Evolutionary conservation across 2,797 vertebrate genomes (phyloP).

Genomic region (Hippopotamyrus pictus): DNA sequence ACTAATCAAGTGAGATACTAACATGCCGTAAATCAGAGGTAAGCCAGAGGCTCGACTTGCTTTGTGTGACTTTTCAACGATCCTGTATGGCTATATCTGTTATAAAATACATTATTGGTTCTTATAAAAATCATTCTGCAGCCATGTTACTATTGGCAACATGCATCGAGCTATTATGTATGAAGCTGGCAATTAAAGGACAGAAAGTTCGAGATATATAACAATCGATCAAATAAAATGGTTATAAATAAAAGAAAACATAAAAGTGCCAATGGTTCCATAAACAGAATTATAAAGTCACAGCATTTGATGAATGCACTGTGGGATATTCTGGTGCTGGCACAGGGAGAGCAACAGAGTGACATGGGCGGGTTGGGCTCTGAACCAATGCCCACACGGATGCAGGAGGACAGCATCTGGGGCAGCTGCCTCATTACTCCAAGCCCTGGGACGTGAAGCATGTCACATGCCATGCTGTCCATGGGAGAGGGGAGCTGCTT

Average conservation of each 20-base stretch:
- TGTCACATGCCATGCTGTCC: neutral
- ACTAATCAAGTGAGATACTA: slow-evolving; percentile 9
- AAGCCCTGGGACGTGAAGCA: neutral
- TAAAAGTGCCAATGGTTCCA: neutral
- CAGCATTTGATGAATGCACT: neutral
- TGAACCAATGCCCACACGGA: neutral
- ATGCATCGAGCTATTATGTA: neutral
- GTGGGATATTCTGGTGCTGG: neutral
- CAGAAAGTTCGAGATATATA: neutral
- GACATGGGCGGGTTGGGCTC: neutral
- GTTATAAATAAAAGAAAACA: neutral
- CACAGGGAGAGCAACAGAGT: neutral
- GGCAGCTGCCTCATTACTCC: neutral
- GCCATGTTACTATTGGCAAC: neutral
- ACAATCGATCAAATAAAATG: neutral
- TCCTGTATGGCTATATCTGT: neutral
- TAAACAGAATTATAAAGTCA: neutral
- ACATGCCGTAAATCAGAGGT: neutral
- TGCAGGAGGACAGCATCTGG: neutral
- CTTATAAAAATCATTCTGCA: neutral
- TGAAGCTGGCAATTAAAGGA: neutral
- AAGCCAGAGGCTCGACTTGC: neutral
- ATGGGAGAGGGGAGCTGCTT: neutral
- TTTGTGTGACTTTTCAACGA: neutral
- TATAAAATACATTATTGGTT: neutral